Conservation (phyloP, 2,888 invertebrate species). For the Dicyrtomina minuta region DNA sequence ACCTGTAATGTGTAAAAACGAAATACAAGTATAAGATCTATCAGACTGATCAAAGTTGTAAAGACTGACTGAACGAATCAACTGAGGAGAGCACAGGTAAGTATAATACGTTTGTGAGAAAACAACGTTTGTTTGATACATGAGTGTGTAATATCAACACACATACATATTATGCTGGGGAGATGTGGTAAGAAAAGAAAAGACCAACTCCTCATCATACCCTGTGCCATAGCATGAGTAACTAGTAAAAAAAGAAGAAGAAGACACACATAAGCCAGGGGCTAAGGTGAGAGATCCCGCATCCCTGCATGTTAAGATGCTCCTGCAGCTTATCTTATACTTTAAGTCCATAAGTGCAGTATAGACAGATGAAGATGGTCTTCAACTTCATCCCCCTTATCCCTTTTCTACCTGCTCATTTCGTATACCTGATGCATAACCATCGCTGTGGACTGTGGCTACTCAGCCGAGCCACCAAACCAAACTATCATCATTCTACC, state of each 20-base stretch:
- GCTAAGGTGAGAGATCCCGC: slow-evolving; percentile 41
- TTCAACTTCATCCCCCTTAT: slow-evolving; percentile 33
- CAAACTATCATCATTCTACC: slow-evolving; percentile 20
- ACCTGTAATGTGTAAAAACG: slow-evolving; percentile 17
- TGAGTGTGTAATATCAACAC: too few species aligned
- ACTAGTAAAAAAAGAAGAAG: slow-evolving; percentile 59
- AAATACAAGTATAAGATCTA: slow-evolving; percentile 2
- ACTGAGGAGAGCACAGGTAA: too few species aligned
- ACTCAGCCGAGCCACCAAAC: slow-evolving; percentile 20
- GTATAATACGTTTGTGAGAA: too few species aligned
- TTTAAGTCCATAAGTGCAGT: slow-evolving; percentile 3
- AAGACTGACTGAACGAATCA: too few species aligned
- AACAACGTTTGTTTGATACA: too few species aligned
- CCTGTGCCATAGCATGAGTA: background rate
- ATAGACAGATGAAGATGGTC: slow-evolving; percentile 16
- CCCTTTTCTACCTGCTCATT: slow-evolving; percentile 19
- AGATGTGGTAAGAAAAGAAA: background rate
- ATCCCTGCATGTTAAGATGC: slow-evolving; percentile 36
- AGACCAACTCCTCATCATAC: too few species aligned
- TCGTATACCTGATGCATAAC: background rate
- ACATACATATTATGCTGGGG: too few species aligned
- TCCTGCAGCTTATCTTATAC: slow-evolving; percentile 27
- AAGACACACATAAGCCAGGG: slow-evolving; percentile 47
- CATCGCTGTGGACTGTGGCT: slow-evolving; percentile 4
- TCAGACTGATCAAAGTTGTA: too few species aligned